Conservation (phyloP, 2,888 invertebrate species). For the Phaonia tiefii region DNA sequence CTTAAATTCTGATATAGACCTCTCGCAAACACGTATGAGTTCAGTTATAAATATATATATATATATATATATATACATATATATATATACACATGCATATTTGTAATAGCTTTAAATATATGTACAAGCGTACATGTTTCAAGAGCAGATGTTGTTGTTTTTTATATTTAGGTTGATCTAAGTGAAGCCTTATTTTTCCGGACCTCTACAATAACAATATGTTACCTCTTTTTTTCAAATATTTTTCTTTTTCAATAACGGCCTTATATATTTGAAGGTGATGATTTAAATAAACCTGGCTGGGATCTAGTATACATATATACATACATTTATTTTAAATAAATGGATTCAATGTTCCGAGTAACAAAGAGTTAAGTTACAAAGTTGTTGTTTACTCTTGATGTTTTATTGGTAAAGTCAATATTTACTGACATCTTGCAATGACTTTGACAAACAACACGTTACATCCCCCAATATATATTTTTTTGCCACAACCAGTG, state of each 20-base stretch:
- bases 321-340: not conserved
- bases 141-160: not conserved
- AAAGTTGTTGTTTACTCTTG: constrained; percentile 4
- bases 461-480: no score
- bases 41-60: no score
- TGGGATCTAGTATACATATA: not conserved
- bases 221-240: not conserved
- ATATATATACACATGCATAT: no score
- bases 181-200: not conserved
- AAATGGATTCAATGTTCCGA: constrained; percentile 9
- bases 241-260: not conserved
- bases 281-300: no score
- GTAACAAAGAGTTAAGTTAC: constrained; percentile 16
- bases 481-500: no score
- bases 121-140: no score
- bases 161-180: not conserved
- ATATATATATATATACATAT: no score
- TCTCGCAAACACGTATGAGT: no score
- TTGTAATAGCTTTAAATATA: no score
- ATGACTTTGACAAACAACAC: constrained; percentile 4
- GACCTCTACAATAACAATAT: not conserved
- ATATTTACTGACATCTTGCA: constrained; percentile 43
- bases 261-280: no score
- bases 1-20: no score
- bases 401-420: constrained; percentile 13